A percentile compares a stretch with the other conserved stretches of the same genome.
phyloP scores from a whole-genome alignment of 2,113 vertebrate genomes.

The Rana temporaria region DNA sequence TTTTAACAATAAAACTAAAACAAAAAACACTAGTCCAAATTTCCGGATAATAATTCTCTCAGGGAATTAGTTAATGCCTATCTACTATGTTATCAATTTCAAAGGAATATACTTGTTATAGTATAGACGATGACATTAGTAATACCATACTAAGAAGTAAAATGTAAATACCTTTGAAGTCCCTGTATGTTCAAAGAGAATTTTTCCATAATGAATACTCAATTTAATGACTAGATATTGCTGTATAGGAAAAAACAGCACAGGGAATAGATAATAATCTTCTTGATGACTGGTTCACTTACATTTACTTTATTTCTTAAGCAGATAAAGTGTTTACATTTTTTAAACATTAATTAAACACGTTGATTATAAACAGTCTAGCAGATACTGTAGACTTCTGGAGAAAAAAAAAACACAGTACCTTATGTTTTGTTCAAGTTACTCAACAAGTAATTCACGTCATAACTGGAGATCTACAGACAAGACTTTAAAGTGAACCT shows the following conservation, averaged over 20 bases:
- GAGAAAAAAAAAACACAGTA: constrained; percentile 11
- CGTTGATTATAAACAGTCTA: constrained; percentile 5
- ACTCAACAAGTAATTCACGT: constrained; percentile 19
- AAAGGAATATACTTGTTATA: constrained; percentile 23
- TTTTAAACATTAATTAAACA: background rate
- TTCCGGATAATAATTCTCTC: background rate
- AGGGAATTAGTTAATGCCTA: background rate
- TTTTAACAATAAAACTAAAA: background rate
- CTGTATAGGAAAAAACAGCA: background rate
- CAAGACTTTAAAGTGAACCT: background rate
- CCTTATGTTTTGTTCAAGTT: constrained; percentile 38
- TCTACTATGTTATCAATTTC: constrained; percentile 5
- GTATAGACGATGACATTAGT: constrained; percentile 2
- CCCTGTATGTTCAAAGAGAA: constrained; percentile 31
- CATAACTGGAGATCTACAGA: background rate
- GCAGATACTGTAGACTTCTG: constrained; percentile 5
- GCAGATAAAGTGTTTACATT: background rate
- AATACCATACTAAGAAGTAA: constrained; percentile 30
- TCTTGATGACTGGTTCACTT: background rate
- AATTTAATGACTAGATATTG: constrained; percentile 36
- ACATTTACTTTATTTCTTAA: background rate
- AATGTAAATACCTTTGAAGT: constrained; percentile 42
- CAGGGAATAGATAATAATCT: background rate
- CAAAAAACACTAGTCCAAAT: background rate
- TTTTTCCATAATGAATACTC: constrained; percentile 34